Conservation (phyloP, 2,888 invertebrate genomes). For the Luperina nickerlii region DNA sequence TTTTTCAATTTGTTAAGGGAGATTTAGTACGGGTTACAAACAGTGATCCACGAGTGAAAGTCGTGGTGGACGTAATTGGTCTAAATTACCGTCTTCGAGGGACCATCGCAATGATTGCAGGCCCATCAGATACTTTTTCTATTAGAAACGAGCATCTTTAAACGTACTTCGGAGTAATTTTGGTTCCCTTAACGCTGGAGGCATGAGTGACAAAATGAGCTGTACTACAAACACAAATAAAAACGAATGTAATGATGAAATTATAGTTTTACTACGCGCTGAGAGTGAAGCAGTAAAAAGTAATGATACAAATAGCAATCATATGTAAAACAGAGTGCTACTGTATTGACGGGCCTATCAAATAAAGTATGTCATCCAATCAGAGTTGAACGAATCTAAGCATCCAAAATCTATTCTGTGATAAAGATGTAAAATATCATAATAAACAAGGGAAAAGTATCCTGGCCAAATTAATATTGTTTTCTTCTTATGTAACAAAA, state of each 20-base stretch:
- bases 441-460: conserved; percentile 8
- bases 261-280: conserved; percentile 49
- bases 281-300: conserved; percentile 50
- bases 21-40: conserved; percentile 69
- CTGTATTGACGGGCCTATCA: conserved; percentile 49
- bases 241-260: conserved; percentile 52
- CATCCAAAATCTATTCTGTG: not conserved
- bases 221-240: conserved; percentile 45
- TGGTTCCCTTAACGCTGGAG: conserved; percentile 49
- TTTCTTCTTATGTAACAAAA: conserved; percentile 48
- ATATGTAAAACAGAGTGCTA: conserved; percentile 57
- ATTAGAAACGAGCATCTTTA: conserved; percentile 65
- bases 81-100: conserved; percentile 74
- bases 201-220: conserved; percentile 49
- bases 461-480: conserved; percentile 33
- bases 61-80: conserved; percentile 73
- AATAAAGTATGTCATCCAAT: conserved; percentile 39
- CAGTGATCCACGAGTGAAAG: conserved; percentile 73
- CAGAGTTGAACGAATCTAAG: conserved; percentile 23
- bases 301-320: conserved; percentile 46
- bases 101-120: conserved; percentile 69
- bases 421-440: conserved; percentile 4
- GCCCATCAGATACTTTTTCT: conserved; percentile 70
- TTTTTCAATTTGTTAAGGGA: conserved; percentile 69
- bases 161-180: conserved; percentile 56